These are phyloP conservation scores for Ecliptopera silaceata DNA, from an alignment of 2,888 invertebrate genomes.

Conservation along the genomic window DNA sequence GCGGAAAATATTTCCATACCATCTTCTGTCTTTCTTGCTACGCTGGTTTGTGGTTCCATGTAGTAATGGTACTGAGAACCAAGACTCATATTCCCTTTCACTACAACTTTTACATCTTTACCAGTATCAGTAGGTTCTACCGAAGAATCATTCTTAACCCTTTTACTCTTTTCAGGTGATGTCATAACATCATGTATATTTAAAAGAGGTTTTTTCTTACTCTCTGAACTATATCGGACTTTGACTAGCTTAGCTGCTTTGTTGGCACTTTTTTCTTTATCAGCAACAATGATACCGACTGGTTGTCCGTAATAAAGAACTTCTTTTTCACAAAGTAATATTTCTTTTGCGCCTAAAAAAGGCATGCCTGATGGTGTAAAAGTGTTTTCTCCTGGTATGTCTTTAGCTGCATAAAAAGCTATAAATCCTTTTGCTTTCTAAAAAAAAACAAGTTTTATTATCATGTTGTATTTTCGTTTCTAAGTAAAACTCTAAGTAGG, in stretches of 20 bases:
- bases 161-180: constrained; percentile 55
- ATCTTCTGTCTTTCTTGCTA: constrained; percentile 87
- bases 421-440: constrained; percentile 85
- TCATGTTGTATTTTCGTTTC: background rate
- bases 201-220: constrained; percentile 55
- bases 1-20: constrained; percentile 86
- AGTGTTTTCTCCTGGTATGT: constrained; percentile 85
- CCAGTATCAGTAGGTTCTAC: constrained; percentile 63
- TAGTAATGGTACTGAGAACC: constrained; percentile 89
- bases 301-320: constrained; percentile 85
- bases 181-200: constrained; percentile 62
- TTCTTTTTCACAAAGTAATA: constrained; percentile 65
- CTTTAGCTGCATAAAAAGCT: constrained; percentile 84
- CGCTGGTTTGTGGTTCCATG: constrained; percentile 88
- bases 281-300: constrained; percentile 85
- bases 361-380: constrained; percentile 65
- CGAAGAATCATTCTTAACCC: constrained; percentile 50
- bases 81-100: constrained; percentile 81
- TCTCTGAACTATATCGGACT: constrained; percentile 68
- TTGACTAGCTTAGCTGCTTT: constrained; percentile 81
- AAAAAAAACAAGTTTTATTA: constrained; percentile 7
- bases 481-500: background rate
- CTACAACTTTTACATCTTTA: constrained; percentile 61
- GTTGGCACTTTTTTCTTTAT: constrained; percentile 77
- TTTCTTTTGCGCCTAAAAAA: constrained; percentile 53